These are phyloP conservation scores for Eupelmus urozonus DNA, from an alignment of 2,888 invertebrate species.

Conservation along the genomic window DNA sequence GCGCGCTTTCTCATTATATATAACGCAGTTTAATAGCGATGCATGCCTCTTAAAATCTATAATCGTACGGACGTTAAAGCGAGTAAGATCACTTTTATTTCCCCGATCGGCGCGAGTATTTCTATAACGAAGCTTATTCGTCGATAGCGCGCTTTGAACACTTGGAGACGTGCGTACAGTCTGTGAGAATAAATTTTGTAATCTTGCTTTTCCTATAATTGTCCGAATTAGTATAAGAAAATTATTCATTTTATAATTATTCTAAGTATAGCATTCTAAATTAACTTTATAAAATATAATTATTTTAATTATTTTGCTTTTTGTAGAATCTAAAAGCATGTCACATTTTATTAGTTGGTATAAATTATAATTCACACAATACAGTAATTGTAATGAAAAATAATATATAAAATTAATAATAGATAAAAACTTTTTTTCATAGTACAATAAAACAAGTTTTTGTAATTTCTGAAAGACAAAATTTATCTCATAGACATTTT, in stretches of 20 bases:
- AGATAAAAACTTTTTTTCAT: neutral
- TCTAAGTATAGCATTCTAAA: no score
- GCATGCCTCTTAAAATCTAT: constrained; percentile 64
- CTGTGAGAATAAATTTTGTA: neutral
- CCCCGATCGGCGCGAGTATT: constrained; percentile 4
- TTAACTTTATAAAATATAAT: no score
- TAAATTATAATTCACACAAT: no score
- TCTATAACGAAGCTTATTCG: neutral
- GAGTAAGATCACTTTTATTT: constrained; percentile 71
- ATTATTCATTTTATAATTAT: no score
- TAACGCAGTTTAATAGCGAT: constrained; percentile 61
- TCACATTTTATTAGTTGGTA: no score
- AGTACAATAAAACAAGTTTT: neutral
- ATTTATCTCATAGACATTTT: constrained; percentile 5
- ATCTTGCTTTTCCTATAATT: no score
- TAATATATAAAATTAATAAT: no score
- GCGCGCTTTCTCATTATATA: neutral
- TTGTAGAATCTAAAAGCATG: no score
- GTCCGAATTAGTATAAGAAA: no score
- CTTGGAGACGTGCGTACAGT: constrained; percentile 49
- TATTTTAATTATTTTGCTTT: no score
- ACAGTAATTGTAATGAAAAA: no score
- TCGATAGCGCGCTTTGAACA: constrained; percentile 42
- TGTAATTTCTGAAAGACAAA: no score
- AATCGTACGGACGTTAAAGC: constrained; percentile 73